These are phyloP conservation scores for Zosterops borbonicus DNA, from an alignment of 2,113 vertebrate genomes.

Conservation along the genomic window DNA sequence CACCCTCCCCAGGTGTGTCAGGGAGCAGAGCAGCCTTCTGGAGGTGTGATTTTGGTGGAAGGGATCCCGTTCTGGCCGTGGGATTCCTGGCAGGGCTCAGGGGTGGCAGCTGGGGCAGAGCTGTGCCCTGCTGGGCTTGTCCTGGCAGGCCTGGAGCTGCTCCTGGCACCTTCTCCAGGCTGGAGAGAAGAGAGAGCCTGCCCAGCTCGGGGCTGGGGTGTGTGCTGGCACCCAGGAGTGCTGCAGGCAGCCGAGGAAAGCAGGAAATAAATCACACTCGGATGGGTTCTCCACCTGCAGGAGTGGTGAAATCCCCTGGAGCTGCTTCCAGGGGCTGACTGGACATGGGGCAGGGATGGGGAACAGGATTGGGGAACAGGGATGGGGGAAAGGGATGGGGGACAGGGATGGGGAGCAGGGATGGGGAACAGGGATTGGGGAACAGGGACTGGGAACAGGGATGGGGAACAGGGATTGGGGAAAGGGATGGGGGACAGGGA, in stretches of 20 bases:
- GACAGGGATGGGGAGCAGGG: too few relatives aligned
- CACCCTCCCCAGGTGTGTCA: background rate
- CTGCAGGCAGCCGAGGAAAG: background rate
- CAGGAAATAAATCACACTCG: background rate
- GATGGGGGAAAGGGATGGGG: too few relatives aligned
- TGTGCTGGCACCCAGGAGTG: background rate
- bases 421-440: too few relatives aligned
- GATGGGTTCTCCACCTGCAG: background rate
- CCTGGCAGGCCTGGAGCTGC: background rate
- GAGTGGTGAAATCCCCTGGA: background rate
- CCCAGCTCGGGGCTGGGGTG: background rate
- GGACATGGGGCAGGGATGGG: background rate
- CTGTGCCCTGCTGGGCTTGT: background rate
- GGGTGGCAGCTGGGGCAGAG: background rate
- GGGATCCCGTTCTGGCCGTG: background rate
- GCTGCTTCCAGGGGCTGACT: background rate
- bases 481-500: too few relatives aligned
- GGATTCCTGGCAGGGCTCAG: background rate
- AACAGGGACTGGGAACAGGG: too few relatives aligned
- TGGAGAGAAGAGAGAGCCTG: background rate
- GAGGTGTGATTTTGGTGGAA: rapidly evolving
- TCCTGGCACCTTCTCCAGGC: background rate
- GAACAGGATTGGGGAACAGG: too few relatives aligned
- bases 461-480: too few relatives aligned
- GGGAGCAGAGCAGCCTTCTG: rapidly evolving